phyloP scores from a whole-genome alignment of 1,140 invertebrate genomes.

The Apis mellifera region DNA sequence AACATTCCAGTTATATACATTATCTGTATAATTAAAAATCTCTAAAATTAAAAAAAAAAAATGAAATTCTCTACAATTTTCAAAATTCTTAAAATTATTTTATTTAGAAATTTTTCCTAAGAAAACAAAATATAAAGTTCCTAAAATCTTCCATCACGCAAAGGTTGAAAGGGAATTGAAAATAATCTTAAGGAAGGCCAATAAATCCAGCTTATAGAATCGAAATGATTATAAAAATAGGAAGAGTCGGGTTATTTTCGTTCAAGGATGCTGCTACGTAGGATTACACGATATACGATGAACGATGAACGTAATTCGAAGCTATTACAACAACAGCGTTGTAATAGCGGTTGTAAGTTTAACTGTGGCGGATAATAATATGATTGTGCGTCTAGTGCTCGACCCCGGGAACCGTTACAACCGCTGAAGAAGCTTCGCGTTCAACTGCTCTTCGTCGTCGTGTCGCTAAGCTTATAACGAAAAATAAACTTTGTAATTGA shows the following conservation, averaged over 20 bases:
- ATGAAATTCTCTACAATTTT: not conserved
- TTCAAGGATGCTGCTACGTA: not conserved
- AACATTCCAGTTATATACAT: too few species aligned
- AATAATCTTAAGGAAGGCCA: not conserved
- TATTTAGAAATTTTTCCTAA: too few species aligned
- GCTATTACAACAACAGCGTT: slow-evolving; percentile 29
- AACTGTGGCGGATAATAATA: slow-evolving; percentile 15
- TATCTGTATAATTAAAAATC: too few species aligned
- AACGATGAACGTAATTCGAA: slow-evolving; percentile 8
- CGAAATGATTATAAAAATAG: slow-evolving; percentile 8
- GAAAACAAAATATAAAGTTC: not conserved
- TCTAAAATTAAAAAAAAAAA: too few species aligned
- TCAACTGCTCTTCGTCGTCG: too few species aligned
- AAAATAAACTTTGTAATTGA: not conserved
- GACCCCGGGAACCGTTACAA: not conserved
- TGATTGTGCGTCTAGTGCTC: slow-evolving; percentile 2
- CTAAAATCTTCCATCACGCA: not conserved
- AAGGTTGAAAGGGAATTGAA: not conserved
- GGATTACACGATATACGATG: not conserved
- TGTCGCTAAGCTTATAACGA: not conserved
- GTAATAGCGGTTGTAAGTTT: slow-evolving; percentile 8
- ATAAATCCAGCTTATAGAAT: not conserved
- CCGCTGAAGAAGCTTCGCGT: not conserved
- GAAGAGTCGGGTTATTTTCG: not conserved
- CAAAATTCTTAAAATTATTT: not conserved